Evolutionary conservation across 2,888 invertebrate species (phyloP), one percentile per base, ranked within the genome.

Genomic region (Heliconius cydno): DNA sequence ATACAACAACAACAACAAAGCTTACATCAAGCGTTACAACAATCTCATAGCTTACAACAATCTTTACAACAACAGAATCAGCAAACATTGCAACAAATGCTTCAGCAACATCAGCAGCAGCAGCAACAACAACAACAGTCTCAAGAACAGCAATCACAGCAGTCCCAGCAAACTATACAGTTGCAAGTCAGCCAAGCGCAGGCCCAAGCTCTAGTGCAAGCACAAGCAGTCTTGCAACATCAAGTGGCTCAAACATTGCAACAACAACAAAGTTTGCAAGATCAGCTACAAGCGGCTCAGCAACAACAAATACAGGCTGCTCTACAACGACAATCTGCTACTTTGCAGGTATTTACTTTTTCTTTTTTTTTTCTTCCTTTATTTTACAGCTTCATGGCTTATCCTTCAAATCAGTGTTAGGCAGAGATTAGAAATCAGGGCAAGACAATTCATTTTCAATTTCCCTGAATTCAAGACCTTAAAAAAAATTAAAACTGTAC

Each of bases 251-350:
- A 95, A 84, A 87, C 92, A 6, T 83, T 94, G 86, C 95, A 95
- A 83, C 94, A 94, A 81, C 94, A 94, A 80, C 95, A 94, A 82
- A 90, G 90, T 65, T 85, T 95, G 88, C 94, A 94, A 84, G 94
- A 94, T 76, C 94, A 94, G 84, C 86, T 95, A 80, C 94, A 94
- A 86, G 94, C 92, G 9, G 94, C 93, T 1, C 94, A 94, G 80
- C 95, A 94, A 85, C 94, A 94, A 85, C 94, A 95, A 84, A 94
- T 95, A 74, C 95, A 95, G 85, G 95, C 94, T 84, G 95, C 94
- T 68, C 87, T 94, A 82, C 95, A 95, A 85, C 84, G 94, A 70
- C 95, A 95, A 85, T 92, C 95, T 84, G 94, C 93, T 81, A 92
- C 93, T 60, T 87, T 95, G 85, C 95, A 94, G 92, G 95, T 92